These are phyloP conservation scores for Meloe dianella DNA, from an alignment of 2,888 invertebrate species.

Conservation along the genomic window DNA sequence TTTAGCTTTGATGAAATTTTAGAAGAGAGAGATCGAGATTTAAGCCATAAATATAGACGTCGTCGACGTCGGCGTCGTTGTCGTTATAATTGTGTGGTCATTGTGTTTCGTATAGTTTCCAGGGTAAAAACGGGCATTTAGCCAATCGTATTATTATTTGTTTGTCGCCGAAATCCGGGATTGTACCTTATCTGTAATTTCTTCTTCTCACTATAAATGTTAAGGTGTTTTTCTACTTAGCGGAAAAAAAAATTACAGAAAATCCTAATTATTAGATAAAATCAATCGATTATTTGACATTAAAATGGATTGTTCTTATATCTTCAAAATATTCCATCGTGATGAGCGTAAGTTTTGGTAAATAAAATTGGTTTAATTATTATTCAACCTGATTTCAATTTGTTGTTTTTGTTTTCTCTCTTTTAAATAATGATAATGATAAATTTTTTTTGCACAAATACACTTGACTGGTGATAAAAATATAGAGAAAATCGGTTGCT, in stretches of 20 bases:
- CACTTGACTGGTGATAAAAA: neutral
- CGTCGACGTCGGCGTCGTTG: neutral
- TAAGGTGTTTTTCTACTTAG: too few relatives aligned
- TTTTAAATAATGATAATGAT: neutral
- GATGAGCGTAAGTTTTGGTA: conserved; percentile 33
- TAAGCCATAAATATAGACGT: neutral
- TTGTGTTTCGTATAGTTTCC: neutral
- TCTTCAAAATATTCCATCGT: conserved; percentile 28
- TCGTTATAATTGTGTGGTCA: conserved; percentile 16
- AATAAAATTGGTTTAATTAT: neutral
- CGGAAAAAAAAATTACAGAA: too few relatives aligned
- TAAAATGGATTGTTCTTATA: neutral
- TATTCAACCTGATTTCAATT: neutral
- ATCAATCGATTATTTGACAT: neutral
- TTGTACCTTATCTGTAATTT: conserved; percentile 27
- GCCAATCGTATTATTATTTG: conserved; percentile 12
- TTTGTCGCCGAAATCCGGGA: conserved; percentile 21
- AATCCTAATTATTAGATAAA: too few relatives aligned
- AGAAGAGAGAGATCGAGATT: neutral
- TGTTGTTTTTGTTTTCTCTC: neutral
- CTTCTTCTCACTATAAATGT: too few relatives aligned
- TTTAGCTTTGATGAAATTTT: neutral
- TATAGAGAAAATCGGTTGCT: conserved; percentile 15
- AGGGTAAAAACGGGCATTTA: conserved; percentile 17
- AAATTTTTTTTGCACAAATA: neutral